Evolutionary conservation across 2,888 invertebrate genomes (phyloP).

Genomic region (Sminthurides aquaticus): DNA sequence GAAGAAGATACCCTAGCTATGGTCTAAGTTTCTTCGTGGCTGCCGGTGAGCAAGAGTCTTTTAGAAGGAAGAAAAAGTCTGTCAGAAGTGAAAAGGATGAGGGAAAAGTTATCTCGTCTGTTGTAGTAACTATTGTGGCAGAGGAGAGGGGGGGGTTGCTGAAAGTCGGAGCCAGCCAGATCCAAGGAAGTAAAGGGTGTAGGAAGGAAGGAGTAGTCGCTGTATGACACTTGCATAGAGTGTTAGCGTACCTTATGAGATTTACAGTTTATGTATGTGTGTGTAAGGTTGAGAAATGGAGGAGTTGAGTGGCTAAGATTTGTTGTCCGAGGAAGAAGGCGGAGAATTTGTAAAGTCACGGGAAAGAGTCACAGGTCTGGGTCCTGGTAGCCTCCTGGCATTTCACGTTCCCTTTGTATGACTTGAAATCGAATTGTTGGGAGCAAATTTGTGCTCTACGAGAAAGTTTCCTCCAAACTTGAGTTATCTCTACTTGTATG

Average conservation of each 20-base stretch:
- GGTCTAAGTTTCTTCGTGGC: no score
- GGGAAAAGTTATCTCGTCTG: background rate
- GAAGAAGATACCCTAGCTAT: no score
- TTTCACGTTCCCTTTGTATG: no score
- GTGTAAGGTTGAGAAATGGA: background rate
- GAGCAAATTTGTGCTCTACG: background rate
- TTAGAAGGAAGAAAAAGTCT: background rate
- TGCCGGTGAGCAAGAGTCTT: background rate
- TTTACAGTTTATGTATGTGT: background rate
- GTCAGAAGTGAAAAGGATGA: background rate
- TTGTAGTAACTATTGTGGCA: background rate
- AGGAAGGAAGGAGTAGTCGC: no score
- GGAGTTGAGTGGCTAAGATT: background rate
- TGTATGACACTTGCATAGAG: background rate
- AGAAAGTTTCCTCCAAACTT: background rate
- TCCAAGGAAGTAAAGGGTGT: no score
- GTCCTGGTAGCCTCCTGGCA: background rate
- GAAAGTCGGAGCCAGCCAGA: no score
- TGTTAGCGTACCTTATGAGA: background rate
- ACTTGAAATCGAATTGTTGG: background rate
- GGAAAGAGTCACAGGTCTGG: background rate
- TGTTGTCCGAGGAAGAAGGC: background rate
- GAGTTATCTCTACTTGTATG: background rate
- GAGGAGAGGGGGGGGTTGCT: no score
- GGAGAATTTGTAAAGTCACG: background rate